Base-by-base conservation (phyloP, 2,888 invertebrate species). In the Dasypolia templi region DNA sequence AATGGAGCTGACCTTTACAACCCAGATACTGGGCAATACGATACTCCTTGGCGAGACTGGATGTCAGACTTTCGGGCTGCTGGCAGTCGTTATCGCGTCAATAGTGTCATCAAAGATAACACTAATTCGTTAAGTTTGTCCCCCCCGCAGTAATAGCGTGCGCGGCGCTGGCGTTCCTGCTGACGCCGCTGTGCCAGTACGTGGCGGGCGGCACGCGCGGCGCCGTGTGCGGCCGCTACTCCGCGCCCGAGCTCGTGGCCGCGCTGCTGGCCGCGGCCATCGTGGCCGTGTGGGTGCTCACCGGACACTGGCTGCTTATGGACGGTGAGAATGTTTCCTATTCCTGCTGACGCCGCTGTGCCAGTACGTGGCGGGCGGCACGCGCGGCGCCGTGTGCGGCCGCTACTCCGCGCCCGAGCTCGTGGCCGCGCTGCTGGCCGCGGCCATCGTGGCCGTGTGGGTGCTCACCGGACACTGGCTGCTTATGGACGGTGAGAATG, bases 231-330 rank as follows among this genome's bases (percentile, higher is more conserved):
- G 99, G 99, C 55, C 97, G 99, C 85, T 99, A 99, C 96, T 99
- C 99, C 64, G 98, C 98, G 86, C 99, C 99, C 70, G 99, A 99
- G 96, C 97, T 99, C 78, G 97, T 99, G 90, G 99, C 99, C 77
- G 99, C 99, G 93, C 97, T 98, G 85, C 96, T 99, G 79, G 98
- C 99, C 82, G 98, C 99, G 89, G 98, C 98, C 93, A 98, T 99
- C 92, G 99, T 99, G 77, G 99, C 99, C 95, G 98, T 99, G 86
- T 99, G 99, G 99, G 99, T 99, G 88, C 97, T 99, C 82, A 99
- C 99, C 77, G 99, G 99, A 1, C 99, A 99, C 95, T 99, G 99
- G 99, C 97, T 99, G 87, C 97, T 99, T 71, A 99, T 99, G 99
- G 99, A 99, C 95, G 98, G 98, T 98, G 11, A 78, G 89, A 3